These are phyloP conservation scores for Stomatorhinus walkeri DNA, from an alignment of 2,797 vertebrate genomes.

Conservation along the genomic window DNA sequence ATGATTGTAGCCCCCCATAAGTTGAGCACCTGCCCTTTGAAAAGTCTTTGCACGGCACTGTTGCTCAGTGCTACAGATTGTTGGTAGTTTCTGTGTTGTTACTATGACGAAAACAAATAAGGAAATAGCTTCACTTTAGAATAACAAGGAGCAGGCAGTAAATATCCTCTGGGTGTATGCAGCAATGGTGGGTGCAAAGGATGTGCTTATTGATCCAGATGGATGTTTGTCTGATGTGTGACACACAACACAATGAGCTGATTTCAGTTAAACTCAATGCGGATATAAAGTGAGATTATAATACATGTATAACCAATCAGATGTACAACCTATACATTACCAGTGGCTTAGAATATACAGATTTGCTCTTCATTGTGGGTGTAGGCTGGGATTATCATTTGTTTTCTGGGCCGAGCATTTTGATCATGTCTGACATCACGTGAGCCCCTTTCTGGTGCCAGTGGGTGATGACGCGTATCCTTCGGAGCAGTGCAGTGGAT, in stretches of 20 bases:
- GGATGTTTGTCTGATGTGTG: neutral
- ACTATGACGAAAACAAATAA: neutral
- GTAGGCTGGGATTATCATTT: neutral
- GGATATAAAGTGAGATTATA: neutral
- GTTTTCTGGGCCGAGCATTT: neutral
- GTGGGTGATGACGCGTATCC: neutral
- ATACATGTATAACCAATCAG: neutral
- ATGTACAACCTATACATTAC: neutral
- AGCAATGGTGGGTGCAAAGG: neutral
- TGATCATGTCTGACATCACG: neutral
- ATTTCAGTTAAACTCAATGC: neutral
- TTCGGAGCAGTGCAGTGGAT: neutral
- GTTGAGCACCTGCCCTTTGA: neutral
- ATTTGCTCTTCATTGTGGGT: neutral
- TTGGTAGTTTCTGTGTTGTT: neutral
- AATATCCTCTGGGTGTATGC: neutral
- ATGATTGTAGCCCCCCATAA: neutral
- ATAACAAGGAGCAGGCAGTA: neutral
- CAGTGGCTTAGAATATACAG: neutral
- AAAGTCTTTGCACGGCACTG: neutral
- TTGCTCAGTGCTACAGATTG: neutral
- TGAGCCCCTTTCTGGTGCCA: neutral
- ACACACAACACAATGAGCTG: neutral
- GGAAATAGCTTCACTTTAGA: neutral
- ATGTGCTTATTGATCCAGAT: neutral